phyloP scores from a whole-genome alignment of 2,113 vertebrate species.

The Archocentrus centrarchus region DNA sequence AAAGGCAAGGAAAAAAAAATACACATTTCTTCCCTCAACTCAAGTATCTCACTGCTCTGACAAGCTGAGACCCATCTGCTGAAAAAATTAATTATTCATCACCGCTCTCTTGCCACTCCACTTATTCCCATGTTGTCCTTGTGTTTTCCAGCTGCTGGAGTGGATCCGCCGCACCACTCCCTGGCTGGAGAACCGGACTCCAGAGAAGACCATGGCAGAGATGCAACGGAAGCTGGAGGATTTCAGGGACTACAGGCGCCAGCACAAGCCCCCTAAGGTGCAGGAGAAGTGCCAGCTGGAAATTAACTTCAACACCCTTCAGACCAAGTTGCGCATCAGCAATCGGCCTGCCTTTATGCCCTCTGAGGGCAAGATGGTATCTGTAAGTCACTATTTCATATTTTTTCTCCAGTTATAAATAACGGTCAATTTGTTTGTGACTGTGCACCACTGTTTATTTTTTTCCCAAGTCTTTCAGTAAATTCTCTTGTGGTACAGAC shows the following conservation, averaged over 20 bases:
- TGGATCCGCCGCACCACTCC: slow-evolving; percentile 98
- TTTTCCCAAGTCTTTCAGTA: neutral
- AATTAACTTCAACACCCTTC: slow-evolving; percentile 99
- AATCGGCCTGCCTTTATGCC: slow-evolving; percentile 98
- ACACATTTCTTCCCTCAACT: neutral
- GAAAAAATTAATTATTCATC: slow-evolving; percentile 17
- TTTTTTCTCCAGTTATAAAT: neutral
- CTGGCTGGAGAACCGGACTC: slow-evolving; percentile 94
- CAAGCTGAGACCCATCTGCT: slow-evolving; percentile 4
- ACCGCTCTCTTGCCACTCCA: neutral
- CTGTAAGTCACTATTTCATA: slow-evolving; percentile 81
- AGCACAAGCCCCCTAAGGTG: slow-evolving; percentile 97
- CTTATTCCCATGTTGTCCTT: slow-evolving; percentile 24
- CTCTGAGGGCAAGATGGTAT: slow-evolving; percentile 99
- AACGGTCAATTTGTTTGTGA: neutral
- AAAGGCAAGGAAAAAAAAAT: slow-evolving; percentile 10
- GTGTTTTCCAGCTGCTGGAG: slow-evolving; percentile 84
- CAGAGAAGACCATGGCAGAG: slow-evolving; percentile 94
- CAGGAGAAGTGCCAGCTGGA: slow-evolving; percentile 99
- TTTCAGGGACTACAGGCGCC: slow-evolving; percentile 95
- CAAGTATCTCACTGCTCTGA: neutral
- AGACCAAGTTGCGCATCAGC: slow-evolving; percentile 97
- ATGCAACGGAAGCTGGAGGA: slow-evolving; percentile 98
- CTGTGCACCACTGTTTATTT: neutral
- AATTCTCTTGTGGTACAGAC: neutral